Evolutionary conservation across 2,113 vertebrate species (phyloP).

Genomic region (Lycaon pictus): DNA sequence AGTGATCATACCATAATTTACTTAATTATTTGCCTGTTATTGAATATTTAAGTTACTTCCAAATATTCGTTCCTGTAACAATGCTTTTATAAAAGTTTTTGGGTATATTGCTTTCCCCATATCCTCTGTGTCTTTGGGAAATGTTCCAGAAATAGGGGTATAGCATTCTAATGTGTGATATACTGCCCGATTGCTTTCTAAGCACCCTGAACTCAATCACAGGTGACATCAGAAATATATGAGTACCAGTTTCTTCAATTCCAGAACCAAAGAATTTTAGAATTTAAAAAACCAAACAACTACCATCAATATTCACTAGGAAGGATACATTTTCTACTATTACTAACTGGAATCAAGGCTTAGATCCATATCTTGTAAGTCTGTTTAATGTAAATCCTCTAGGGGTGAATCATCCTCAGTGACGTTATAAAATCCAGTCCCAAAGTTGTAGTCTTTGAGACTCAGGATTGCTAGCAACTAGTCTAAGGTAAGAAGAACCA

Average conservation of each 20-base stretch:
- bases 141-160: neutral
- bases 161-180: neutral
- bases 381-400: neutral
- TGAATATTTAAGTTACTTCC: constrained; percentile 15
- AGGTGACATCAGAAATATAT: neutral
- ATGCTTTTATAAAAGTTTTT: constrained; percentile 27
- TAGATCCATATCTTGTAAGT: neutral
- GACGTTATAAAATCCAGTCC: neutral
- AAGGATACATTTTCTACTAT: neutral
- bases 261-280: neutral
- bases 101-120: neutral
- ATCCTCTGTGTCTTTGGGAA: neutral
- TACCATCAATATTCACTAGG: neutral
- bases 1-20: neutral
- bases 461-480: neutral
- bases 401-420: neutral
- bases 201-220: neutral
- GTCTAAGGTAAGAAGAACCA: constrained; percentile 20
- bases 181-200: neutral
- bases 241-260: neutral
- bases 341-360: neutral
- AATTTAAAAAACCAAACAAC: neutral
- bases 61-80: neutral
- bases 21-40: neutral
- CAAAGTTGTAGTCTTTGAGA: neutral